Evolutionary conservation across 1,140 invertebrate species (phyloP).

Genomic region (Papilio dardanus): DNA sequence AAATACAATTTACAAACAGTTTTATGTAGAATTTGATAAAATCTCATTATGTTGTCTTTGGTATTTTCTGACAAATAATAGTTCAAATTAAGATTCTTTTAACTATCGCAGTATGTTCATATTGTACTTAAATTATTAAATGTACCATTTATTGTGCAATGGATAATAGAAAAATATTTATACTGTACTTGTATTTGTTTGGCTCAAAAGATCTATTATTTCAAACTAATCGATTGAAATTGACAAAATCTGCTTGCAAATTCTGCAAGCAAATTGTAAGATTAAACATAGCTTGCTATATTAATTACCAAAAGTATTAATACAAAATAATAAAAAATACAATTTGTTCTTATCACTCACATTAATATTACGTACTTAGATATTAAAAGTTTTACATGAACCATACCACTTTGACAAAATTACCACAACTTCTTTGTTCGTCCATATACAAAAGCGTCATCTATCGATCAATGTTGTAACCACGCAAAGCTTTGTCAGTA

Average conservation of each 20-base stretch:
- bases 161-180: not conserved
- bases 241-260: not conserved
- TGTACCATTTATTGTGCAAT: conserved; percentile 18
- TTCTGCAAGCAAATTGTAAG: not conserved
- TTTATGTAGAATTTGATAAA: not conserved
- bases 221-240: not conserved
- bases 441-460: not conserved
- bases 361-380: not conserved
- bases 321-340: not conserved
- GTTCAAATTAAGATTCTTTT: not conserved
- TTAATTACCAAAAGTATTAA: not conserved
- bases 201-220: not conserved
- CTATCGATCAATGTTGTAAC: not conserved
- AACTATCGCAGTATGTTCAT: not conserved
- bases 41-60: not conserved
- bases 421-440: not conserved
- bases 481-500: conserved; percentile 15
- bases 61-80: not conserved
- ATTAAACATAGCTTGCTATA: not conserved
- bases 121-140: not conserved
- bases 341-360: not conserved
- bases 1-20: not conserved
- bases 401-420: not conserved
- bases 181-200: not conserved
- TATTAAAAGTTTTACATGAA: not conserved